phyloP scores from a whole-genome alignment of 2,113 vertebrate species.

The Micromys minutus region DNA sequence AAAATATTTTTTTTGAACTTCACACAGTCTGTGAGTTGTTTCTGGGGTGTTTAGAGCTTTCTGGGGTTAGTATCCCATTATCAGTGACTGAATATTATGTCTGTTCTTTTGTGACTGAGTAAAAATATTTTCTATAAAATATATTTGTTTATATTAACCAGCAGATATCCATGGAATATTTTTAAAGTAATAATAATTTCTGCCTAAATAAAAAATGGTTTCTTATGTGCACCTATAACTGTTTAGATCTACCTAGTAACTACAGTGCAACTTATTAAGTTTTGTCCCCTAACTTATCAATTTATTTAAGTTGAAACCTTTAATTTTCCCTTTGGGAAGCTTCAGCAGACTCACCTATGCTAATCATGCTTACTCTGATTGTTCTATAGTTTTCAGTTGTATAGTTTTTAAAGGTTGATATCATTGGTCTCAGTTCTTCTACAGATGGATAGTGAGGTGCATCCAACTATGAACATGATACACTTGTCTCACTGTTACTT shows the following conservation, averaged over 20 bases:
- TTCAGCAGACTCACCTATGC: not conserved
- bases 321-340: not conserved
- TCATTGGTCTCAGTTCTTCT: not conserved
- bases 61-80: too few relatives aligned
- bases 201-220: not conserved
- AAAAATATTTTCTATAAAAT: conserved; percentile 28
- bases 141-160: not conserved
- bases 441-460: not conserved
- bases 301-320: not conserved
- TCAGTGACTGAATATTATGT: too few relatives aligned
- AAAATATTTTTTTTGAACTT: too few relatives aligned
- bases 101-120: too few relatives aligned
- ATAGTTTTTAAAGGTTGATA: not conserved
- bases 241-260: not conserved
- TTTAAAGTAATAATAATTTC: not conserved
- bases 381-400: not conserved
- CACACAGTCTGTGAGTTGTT: too few relatives aligned
- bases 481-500: not conserved
- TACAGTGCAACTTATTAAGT: not conserved
- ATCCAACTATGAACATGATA: not conserved
- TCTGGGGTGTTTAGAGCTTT: too few relatives aligned
- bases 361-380: not conserved
- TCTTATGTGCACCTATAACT: not conserved
- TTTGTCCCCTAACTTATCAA: not conserved
- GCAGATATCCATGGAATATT: not conserved